Conservation (phyloP, 2,797 vertebrate species). For the Sebastes iracundus region DNA sequence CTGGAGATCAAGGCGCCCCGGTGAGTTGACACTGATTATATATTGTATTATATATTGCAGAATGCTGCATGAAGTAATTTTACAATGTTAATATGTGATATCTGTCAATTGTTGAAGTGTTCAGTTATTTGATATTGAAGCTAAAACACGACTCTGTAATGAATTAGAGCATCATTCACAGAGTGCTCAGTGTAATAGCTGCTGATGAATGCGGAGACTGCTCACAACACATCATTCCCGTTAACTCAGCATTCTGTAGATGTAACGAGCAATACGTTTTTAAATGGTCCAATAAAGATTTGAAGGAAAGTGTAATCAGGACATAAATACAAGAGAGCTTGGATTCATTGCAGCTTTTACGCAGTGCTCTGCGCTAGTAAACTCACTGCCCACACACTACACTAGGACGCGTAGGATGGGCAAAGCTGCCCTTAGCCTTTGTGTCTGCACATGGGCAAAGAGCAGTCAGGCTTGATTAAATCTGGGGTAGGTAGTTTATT, state of each 20-base stretch:
- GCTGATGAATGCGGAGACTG: not conserved
- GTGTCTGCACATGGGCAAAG: not conserved
- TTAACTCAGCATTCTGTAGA: slow-evolving; percentile 12
- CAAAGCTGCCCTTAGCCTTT: not conserved
- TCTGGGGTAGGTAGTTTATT: not conserved
- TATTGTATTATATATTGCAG: not conserved
- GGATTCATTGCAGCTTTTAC: slow-evolving; percentile 32
- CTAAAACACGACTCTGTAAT: not conserved
- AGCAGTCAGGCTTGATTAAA: not conserved
- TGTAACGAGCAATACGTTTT: slow-evolving; percentile 9
- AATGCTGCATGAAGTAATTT: not conserved
- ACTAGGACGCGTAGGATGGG: not conserved
- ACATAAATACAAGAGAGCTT: slow-evolving; percentile 24
- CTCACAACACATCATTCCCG: not conserved
- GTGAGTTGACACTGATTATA: slow-evolving; percentile 66
- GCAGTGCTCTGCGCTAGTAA: slow-evolving; percentile 16
- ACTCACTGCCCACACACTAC: not conserved
- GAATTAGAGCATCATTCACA: not conserved
- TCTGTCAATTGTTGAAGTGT: not conserved
- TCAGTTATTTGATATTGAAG: not conserved
- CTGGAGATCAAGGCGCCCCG: slow-evolving; percentile 70
- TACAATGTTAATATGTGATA: not conserved
- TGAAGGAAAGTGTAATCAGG: slow-evolving; percentile 36
- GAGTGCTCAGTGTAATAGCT: not conserved
- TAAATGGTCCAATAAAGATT: slow-evolving; percentile 35